Percentiles rank a stretch among this genome's conserved stretches.
Evolutionary conservation across 2,888 invertebrate species (phyloP).

Genomic region (Gandaritis pyraliata): DNA sequence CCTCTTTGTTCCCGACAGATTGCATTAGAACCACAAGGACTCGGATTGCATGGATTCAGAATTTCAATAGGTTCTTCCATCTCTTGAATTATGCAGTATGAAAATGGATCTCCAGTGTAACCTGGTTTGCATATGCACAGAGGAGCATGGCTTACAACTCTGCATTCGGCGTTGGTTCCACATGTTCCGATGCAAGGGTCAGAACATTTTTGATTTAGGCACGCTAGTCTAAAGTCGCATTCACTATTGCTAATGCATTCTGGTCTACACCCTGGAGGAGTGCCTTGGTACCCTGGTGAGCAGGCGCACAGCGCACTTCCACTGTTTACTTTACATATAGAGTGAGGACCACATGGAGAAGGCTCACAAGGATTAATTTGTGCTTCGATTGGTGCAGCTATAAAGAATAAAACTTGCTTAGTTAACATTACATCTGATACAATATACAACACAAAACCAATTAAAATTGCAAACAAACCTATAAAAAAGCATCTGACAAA

Average conservation of each 20-base stretch:
- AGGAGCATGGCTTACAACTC: constrained; percentile 90
- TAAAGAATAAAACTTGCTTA: constrained; percentile 12
- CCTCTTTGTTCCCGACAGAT: constrained; percentile 85
- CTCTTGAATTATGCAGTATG: constrained; percentile 81
- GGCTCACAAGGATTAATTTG: constrained; percentile 86
- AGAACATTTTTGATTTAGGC: constrained; percentile 89
- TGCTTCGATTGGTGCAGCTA: constrained; percentile 51
- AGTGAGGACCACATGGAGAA: constrained; percentile 91
- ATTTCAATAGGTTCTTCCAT: constrained; percentile 67
- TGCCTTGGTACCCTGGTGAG: constrained; percentile 86
- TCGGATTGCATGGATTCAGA: constrained; percentile 86
- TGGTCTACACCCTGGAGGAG: constrained; percentile 90
- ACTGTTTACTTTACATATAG: constrained; percentile 87
- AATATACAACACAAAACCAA: too few relatives aligned
- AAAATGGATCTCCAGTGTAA: constrained; percentile 91
- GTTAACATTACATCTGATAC: too few relatives aligned
- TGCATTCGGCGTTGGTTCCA: constrained; percentile 89
- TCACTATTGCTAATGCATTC: constrained; percentile 92
- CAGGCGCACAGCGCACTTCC: constrained; percentile 91
- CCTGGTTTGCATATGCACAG: constrained; percentile 88
- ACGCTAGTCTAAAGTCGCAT: constrained; percentile 88
- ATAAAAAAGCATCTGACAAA: constrained; percentile 87
- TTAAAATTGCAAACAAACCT: constrained; percentile 52
- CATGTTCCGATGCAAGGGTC: constrained; percentile 90
- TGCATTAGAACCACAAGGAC: constrained; percentile 87